A percentile compares a stretch with the other conserved stretches of the same genome.
These are phyloP conservation scores for Tragelaphus buxtoni DNA, from an alignment of 2,113 vertebrate species.

Conservation along the genomic window DNA sequence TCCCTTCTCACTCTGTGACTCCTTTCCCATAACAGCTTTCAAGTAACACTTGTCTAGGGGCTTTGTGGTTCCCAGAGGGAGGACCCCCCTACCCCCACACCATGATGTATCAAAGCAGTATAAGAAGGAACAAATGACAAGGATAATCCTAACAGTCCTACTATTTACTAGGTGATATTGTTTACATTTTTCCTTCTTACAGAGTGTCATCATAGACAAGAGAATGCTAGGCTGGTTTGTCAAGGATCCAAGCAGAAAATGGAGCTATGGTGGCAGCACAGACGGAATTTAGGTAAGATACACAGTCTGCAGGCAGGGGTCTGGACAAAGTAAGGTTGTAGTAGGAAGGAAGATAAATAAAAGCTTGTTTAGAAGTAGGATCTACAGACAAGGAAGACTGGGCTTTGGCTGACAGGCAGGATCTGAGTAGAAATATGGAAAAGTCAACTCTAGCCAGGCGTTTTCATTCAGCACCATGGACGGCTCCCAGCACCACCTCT, in stretches of 20 bases:
- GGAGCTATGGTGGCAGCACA: background rate
- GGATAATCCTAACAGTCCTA: background rate
- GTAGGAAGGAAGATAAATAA: background rate
- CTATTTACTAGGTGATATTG: background rate
- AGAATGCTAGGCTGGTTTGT: background rate
- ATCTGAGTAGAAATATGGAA: background rate
- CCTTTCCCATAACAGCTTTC: background rate
- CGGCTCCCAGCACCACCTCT: background rate
- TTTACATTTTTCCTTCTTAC: background rate
- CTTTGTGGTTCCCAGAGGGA: background rate
- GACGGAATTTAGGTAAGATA: background rate
- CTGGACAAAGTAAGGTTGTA: background rate
- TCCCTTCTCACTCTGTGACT: background rate
- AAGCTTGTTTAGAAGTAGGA: background rate
- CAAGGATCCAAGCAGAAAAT: background rate
- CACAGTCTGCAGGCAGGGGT: background rate
- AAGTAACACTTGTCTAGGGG: background rate
- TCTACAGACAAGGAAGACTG: background rate
- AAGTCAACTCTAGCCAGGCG: background rate
- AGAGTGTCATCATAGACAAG: background rate
- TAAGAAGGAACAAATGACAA: background rate
- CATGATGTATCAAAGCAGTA: background rate
- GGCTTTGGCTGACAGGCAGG: background rate
- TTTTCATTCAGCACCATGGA: background rate
- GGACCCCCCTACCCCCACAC: fast-evolving